Conservation (phyloP, 2,888 invertebrate genomes). For the Therioaphis trifolii region DNA sequence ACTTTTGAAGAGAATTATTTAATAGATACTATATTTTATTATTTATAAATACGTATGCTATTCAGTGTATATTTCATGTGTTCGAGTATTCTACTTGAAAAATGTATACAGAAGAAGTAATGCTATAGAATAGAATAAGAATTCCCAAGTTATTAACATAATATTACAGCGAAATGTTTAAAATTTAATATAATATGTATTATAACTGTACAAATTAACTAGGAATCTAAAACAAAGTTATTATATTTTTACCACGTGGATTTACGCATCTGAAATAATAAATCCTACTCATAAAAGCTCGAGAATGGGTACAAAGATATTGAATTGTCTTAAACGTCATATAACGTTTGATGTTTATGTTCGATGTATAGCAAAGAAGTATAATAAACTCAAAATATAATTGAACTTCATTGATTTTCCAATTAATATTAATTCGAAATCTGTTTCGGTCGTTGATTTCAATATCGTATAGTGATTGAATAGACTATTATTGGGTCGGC, state of each 20-base stretch:
- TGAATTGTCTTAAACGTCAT: neutral
- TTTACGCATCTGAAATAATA: neutral
- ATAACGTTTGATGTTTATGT: neutral
- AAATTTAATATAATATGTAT: neutral
- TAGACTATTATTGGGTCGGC: neutral
- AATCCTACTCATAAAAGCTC: neutral
- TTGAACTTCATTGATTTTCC: neutral
- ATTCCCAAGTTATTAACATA: constrained; percentile 28
- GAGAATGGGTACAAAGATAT: neutral
- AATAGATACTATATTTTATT: too few species aligned
- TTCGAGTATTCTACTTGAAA: constrained; percentile 17
- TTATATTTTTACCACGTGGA: neutral
- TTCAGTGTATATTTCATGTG: too few species aligned
- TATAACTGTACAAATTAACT: constrained; percentile 33
- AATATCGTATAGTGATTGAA: neutral
- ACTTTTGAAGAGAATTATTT: too few species aligned
- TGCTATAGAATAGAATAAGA: neutral
- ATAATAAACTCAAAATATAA: neutral
- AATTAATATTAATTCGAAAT: constrained; percentile 20
- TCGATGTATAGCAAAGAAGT: neutral
- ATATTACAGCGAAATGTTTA: neutral
- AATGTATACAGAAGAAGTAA: neutral
- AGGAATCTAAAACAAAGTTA: neutral
- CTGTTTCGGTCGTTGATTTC: constrained; percentile 5
- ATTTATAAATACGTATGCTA: too few species aligned